Percentiles rank a stretch among this genome's conserved stretches.
Conservation (phyloP, 2,113 vertebrate species). For the Chaetops frenatus region DNA sequence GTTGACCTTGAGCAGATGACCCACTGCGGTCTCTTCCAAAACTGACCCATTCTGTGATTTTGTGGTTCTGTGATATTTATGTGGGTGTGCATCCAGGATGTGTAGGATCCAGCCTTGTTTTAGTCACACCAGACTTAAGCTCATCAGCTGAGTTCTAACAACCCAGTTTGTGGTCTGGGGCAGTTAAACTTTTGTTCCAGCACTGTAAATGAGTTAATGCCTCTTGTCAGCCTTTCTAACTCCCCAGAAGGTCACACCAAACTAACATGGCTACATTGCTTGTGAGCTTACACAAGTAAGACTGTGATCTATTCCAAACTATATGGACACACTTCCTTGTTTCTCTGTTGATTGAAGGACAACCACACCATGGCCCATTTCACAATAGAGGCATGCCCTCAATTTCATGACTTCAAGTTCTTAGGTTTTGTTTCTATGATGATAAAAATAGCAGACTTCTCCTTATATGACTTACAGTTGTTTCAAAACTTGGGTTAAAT, state of each 20-base stretch:
- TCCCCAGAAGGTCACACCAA: background rate
- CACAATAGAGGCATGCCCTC: background rate
- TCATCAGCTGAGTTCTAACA: background rate
- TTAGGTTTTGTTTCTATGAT: background rate
- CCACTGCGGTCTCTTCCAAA: background rate
- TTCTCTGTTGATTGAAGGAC: background rate
- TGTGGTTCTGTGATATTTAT: background rate
- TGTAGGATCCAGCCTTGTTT: background rate
- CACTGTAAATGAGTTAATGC: background rate
- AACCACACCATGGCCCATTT: background rate
- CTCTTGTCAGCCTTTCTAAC: background rate
- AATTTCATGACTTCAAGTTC: background rate
- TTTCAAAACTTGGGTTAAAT: background rate
- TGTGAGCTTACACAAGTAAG: background rate
- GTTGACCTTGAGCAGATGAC: background rate
- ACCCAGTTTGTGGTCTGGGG: background rate
- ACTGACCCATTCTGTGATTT: background rate
- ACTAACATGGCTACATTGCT: background rate
- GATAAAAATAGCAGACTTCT: background rate
- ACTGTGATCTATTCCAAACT: background rate
- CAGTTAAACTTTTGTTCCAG: background rate
- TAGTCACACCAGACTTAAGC: background rate
- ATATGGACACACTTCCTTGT: fast-evolving
- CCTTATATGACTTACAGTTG: background rate
- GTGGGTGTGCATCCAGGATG: background rate